Evolutionary conservation across 1,140 invertebrate species (phyloP), one percentile per base, ranked within the genome.

Genomic region (Drosophila ambigua): DNA sequence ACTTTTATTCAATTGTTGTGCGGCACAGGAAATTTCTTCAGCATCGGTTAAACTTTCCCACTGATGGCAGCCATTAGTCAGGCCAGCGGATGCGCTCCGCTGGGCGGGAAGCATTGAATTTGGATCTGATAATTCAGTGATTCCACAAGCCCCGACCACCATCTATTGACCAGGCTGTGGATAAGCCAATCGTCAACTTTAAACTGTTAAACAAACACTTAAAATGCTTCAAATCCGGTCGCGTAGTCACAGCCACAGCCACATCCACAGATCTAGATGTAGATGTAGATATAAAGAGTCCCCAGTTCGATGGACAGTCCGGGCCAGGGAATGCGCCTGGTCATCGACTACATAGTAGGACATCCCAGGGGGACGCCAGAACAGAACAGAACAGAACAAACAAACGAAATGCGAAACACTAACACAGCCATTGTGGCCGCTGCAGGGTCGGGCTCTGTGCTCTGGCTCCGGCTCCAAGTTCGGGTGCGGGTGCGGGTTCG

Each of bases 141-240:
- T 57, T 69, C 31, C 8, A 31, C 8, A 9, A 4, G 8, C 31
- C 7, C 7, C 31, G 8, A 9, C 31, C 31, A 3, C 31, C 31
- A 31, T 65, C 64, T 48, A 52, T 52, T 11, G 61, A 65, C 45
- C 39, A 11, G 61, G n/a, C 51, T 20, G 45, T 39, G 35, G 11
- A 39, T 39, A 39, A n/a, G 51, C 64, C 66, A 69, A 69, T 69
- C 43, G 8, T 6, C 61, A 81, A 78, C 65, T 85, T 85, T 85
- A 77, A 81, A 85, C 68, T 87, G 82, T 80, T 87, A 72, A 87
- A 81, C 87, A 65, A 85, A 87, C 81, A 85, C 81, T 81, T 85
- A 55, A 77, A 87, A 50, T 58, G 63, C 61, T 74, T 49, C 52
- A 72, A 78, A 71, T 71, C 57, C 76, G 26, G 31, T 58, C 39